Conservation (phyloP, 2,888 invertebrate species). For the Oligia fasciuncula region DNA sequence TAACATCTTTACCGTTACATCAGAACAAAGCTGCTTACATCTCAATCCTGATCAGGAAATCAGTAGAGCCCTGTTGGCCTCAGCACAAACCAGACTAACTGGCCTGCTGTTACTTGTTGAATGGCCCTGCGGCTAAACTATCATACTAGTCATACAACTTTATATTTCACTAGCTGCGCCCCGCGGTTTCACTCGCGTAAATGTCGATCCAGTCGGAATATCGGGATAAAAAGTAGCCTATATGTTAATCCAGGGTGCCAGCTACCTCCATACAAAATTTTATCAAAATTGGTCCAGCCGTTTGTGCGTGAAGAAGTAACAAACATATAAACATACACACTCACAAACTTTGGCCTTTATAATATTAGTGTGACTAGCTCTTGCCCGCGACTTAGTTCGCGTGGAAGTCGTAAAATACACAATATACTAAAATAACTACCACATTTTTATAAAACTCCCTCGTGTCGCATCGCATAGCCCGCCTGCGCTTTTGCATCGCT, state of each 20-base stretch:
- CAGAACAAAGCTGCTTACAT: conserved; percentile 13
- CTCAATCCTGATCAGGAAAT: conserved; percentile 53
- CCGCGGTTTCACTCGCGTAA: no score
- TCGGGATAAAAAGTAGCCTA: no score
- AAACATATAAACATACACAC: no score
- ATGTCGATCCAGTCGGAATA: no score
- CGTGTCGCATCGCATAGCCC: neutral
- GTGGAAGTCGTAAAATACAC: neutral
- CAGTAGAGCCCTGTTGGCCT: conserved; percentile 34
- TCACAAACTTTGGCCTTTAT: no score
- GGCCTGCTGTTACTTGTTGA: conserved; percentile 49
- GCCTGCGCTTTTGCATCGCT: no score
- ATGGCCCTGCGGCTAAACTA: conserved; percentile 46
- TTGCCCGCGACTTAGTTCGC: neutral
- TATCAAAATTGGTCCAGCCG: no score
- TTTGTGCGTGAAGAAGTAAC: no score
- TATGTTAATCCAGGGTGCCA: no score
- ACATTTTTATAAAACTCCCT: neutral
- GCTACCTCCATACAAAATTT: no score
- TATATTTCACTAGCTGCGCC: neutral
- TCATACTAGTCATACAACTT: conserved; percentile 36
- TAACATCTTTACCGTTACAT: conserved; percentile 9
- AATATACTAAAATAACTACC: neutral
- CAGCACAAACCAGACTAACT: conserved; percentile 47
- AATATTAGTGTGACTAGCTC: neutral